Evolutionary conservation across 2,888 invertebrate genomes (phyloP), one percentile per base, ranked within the genome.

Genomic region (Syrphus vitripennis): DNA sequence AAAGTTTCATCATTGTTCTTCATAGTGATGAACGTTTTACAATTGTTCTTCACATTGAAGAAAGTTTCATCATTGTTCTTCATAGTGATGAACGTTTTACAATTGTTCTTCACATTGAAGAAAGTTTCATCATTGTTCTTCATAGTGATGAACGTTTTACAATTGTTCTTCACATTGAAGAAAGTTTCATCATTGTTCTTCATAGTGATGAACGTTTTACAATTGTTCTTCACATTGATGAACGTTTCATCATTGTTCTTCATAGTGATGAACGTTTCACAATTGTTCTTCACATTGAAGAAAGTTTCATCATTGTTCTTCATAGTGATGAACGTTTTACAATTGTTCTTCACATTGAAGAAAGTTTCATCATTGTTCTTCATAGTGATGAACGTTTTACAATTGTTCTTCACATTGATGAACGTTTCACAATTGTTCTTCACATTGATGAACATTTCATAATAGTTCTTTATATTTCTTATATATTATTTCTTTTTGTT

Each of bases 201-300:
- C n/a, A n/a, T n/a, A n/a, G n/a, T n/a, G n/a, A n/a, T n/a, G n/a
- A n/a, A n/a, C n/a, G n/a, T 40, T 40, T 61, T n/a, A 37, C 14
- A 10, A 40, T 14, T 59, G 29, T 61, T 61, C 24, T 48, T 48
- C 21, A 65, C 31, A 65, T 65, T 65, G 24, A 24, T 48, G 48
- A 65, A n/a, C n/a, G n/a, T n/a, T 31, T 65, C 19, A 29, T 10
- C 48, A 50, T 10, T 50, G 50, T 61, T 61, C 59, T 40, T 61
- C 10, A 61, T 61, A 61, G 37, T 61, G 31, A 34, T 34, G 59
- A 59, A 59, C 10, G 10, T 24, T 40, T 61, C 40, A 37, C 14
- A 12, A 14, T 24, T 59, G 24, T 59, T 59, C 37, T 42, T 42
- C 42, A 42, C 16, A 16, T 6, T 42, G 42, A 16, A 16, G 42